Conservation (phyloP, 2,797 vertebrate genomes). For the Hydrolagus colliei region DNA sequence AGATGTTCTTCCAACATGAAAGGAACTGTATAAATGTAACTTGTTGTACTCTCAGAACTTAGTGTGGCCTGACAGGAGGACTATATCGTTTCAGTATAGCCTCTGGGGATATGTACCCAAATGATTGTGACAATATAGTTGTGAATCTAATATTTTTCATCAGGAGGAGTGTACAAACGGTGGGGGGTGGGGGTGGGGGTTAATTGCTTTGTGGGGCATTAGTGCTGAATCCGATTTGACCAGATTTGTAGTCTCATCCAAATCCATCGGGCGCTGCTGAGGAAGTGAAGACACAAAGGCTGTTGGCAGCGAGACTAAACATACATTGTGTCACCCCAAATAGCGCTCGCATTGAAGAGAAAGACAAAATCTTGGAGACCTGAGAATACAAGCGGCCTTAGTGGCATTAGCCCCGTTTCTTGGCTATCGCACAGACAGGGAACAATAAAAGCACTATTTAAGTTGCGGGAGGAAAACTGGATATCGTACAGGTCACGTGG, state of each 20-base stretch:
- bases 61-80: too few species aligned
- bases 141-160: too few species aligned
- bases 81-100: too few species aligned
- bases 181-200: background rate
- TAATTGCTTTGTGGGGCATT: background rate
- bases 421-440: background rate
- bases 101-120: too few species aligned
- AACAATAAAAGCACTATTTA: background rate
- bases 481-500: background rate
- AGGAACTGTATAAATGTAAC: too few species aligned
- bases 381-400: background rate
- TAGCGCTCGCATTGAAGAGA: background rate
- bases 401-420: background rate
- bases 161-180: background rate
- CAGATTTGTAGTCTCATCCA: background rate
- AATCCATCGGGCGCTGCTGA: background rate
- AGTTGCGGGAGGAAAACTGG: background rate
- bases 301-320: background rate
- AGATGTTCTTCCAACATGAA: too few species aligned
- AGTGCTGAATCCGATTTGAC: background rate
- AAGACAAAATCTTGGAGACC: background rate
- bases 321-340: background rate
- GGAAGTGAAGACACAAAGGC: background rate
- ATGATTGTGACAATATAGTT: too few species aligned
- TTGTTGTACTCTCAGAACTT: too few species aligned